Conservation (phyloP, 2,797 vertebrate species). For the Crax fasciolata region DNA sequence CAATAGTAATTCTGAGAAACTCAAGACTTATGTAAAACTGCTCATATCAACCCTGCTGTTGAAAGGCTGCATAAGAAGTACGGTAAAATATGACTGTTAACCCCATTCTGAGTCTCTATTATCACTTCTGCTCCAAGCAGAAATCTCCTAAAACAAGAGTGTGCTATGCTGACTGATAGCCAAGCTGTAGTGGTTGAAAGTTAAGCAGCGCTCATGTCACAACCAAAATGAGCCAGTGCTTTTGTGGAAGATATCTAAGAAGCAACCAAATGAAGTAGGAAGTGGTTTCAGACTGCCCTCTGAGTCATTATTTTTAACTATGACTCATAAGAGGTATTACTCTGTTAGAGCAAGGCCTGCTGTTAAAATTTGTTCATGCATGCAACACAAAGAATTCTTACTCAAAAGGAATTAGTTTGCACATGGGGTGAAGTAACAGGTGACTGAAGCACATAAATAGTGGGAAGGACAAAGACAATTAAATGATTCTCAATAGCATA, state of each 20-base stretch:
- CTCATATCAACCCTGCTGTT: neutral
- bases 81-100: neutral
- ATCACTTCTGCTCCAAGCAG: slow-evolving; percentile 1
- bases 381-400: neutral
- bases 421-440: slow-evolving; percentile 10
- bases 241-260: neutral
- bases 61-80: neutral
- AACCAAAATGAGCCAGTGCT: neutral
- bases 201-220: neutral
- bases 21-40: neutral
- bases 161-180: neutral
- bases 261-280: slow-evolving; percentile 11
- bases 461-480: slow-evolving; percentile 52
- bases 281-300: slow-evolving; percentile 19
- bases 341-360: neutral
- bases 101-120: neutral
- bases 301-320: neutral
- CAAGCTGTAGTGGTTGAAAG: neutral
- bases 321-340: neutral
- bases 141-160: neutral
- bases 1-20: neutral
- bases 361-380: neutral
- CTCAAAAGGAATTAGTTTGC: neutral
- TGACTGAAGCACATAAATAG: slow-evolving; percentile 44
- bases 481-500: neutral